Evolutionary conservation across 2,888 invertebrate species (phyloP), one percentile per base, ranked within the genome.

Genomic region (Villa cingulata): DNA sequence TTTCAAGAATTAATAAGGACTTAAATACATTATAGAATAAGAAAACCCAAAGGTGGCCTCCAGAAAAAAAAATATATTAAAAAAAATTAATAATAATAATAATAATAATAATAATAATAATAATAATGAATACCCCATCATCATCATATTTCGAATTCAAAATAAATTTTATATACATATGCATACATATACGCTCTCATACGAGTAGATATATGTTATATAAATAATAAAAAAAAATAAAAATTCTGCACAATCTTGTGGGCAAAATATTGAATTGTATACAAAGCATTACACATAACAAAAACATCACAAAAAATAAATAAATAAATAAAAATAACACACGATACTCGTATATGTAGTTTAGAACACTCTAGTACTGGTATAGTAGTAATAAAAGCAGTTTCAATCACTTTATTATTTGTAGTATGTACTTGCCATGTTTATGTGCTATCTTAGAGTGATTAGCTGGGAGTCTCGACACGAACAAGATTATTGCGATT

Each of bases 1-100:
- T 52, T 48, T 37, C 40, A 32, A 41, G 48, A 51, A 43, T 50
- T 52, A 52, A 52, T 50, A 41, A 46, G 48, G 48, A 52, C 37
- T 48, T 48, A 46, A 49, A 20, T 48, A 32, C 10, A 10, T 37
- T 37, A 46, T 46, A n/a, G n/a, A n/a, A n/a, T n/a, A n/a, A 7
- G 7, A 46, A 41, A 46, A 36, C 20, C 34, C 20, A 23, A 36
- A 42, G 46, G 46, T 46, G 46, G 46, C 42, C 46, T 37, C 20
- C 34, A 41, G 36, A 42, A 23, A 46, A 41, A 46, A 29, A 27
- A 41, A 41, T 41, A 34, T 41, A 20, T 32, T 18, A 17, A 17
- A 16, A 40, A 32, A 45, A 45, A 45, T 32, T 6, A 36, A 36
- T n/a, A 3, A 1, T 6, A 6, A 36, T 36, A 36, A 6, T 14